phyloP scores from a whole-genome alignment of 2,888 invertebrate genomes.

The Antitype chi region DNA sequence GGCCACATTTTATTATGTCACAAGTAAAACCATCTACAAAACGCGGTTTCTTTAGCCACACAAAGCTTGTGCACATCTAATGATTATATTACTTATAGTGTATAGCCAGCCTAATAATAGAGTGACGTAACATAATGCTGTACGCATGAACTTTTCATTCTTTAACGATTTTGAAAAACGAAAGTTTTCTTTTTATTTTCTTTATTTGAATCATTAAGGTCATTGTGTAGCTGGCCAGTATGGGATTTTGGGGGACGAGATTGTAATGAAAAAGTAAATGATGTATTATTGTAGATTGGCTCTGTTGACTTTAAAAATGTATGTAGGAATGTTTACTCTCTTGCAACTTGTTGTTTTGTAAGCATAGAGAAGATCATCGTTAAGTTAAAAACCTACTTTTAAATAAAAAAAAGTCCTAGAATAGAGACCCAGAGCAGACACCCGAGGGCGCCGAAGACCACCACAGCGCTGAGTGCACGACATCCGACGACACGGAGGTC shows the following conservation, averaged over 20 bases:
- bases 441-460: too few species aligned
- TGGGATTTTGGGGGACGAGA: background rate
- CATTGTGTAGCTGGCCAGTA: slow-evolving; percentile 7
- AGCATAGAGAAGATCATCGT: background rate
- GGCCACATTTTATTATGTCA: background rate
- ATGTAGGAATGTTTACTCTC: background rate
- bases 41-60: slow-evolving; percentile 33
- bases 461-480: too few species aligned
- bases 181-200: slow-evolving; percentile 48
- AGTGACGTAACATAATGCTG: slow-evolving; percentile 53
- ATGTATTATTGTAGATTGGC: too few species aligned
- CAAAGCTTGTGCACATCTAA: slow-evolving; percentile 46
- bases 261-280: slow-evolving; percentile 1
- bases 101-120: slow-evolving; percentile 52
- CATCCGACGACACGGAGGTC: too few species aligned
- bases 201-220: slow-evolving; percentile 31
- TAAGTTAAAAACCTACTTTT: background rate
- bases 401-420: too few species aligned
- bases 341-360: background rate
- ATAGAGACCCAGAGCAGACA: too few species aligned
- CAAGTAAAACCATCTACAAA: background rate
- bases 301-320: background rate
- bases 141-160: slow-evolving; percentile 56
- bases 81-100: slow-evolving; percentile 49
- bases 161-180: slow-evolving; percentile 57